A percentile compares a stretch with the other conserved stretches of the same genome.
phyloP scores from a whole-genome alignment of 2,113 vertebrate genomes.

The Scalopus aquaticus region DNA sequence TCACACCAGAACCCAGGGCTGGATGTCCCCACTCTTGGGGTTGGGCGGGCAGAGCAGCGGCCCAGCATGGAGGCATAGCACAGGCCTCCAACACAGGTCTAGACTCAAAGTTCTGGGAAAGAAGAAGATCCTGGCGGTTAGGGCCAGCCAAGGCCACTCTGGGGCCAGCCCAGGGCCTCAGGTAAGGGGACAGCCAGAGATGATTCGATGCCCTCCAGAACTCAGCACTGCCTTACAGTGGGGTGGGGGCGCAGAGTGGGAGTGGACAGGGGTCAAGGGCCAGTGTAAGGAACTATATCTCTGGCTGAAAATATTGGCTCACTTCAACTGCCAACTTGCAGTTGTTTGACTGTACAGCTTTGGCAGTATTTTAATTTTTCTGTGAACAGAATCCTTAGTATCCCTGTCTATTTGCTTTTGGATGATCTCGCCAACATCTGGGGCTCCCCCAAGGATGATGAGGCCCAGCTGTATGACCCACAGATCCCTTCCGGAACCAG shows the following conservation, averaged over 20 bases:
- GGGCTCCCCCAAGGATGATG: neutral
- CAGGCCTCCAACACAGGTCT: neutral
- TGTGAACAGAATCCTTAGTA: slow-evolving; percentile 34
- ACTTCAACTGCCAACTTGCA: neutral
- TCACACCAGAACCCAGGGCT: neutral
- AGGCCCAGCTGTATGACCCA: neutral
- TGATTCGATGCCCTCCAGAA: neutral
- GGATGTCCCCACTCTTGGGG: neutral
- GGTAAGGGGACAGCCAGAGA: neutral
- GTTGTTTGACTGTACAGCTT: slow-evolving; percentile 11
- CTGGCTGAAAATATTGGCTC: neutral
- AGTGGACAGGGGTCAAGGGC: neutral
- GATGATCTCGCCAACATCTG: slow-evolving; percentile 6
- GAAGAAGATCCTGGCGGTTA: neutral
- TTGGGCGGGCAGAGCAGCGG: neutral
- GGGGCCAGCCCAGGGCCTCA: neutral
- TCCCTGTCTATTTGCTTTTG: neutral
- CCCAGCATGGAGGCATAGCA: neutral
- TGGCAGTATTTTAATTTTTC: slow-evolving; percentile 25
- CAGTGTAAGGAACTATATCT: neutral
- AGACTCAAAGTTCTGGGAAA: slow-evolving; percentile 19
- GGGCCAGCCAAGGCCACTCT: neutral
- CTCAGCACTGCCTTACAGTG: neutral
- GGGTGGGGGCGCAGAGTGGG: neutral
- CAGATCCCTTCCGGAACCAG: neutral